These are phyloP conservation scores for Drosophila phalerata DNA, from an alignment of 2,888 invertebrate species.

Conservation along the genomic window DNA sequence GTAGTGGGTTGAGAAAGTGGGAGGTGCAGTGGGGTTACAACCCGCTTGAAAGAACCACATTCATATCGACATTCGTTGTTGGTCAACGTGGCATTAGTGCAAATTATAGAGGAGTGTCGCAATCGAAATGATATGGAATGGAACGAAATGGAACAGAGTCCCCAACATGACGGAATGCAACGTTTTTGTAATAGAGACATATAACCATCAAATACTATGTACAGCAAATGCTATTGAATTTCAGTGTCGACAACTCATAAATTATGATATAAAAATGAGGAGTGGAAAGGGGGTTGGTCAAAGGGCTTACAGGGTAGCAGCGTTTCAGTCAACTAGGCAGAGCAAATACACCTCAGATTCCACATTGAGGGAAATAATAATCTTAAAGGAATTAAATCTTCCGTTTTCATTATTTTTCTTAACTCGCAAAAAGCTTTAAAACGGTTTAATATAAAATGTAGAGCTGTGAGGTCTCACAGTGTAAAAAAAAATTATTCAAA, in stretches of 20 bases:
- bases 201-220: constrained; percentile 4
- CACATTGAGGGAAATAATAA: not conserved
- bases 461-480: too few relatives aligned
- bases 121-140: constrained; percentile 20
- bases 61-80: constrained; percentile 11
- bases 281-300: not conserved
- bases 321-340: not conserved
- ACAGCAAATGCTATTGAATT: constrained; percentile 16
- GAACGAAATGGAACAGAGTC: constrained; percentile 19
- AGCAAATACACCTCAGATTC: too few relatives aligned
- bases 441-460: too few relatives aligned
- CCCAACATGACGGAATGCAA: constrained; percentile 18
- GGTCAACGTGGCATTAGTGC: constrained; percentile 47
- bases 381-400: not conserved
- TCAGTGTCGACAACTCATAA: not conserved
- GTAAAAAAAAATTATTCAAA: too few relatives aligned
- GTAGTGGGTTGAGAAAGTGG: not conserved
- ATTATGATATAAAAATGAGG: not conserved
- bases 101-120: constrained; percentile 66
- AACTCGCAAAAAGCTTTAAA: too few relatives aligned
- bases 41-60: not conserved
- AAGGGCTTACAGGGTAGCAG: constrained; percentile 1
- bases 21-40: not conserved
- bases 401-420: not conserved
- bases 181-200: constrained; percentile 4